Evolutionary conservation across 1,140 invertebrate species (phyloP), one percentile per base, ranked within the genome.

Genomic region (Mizuhopecten yessoensis): DNA sequence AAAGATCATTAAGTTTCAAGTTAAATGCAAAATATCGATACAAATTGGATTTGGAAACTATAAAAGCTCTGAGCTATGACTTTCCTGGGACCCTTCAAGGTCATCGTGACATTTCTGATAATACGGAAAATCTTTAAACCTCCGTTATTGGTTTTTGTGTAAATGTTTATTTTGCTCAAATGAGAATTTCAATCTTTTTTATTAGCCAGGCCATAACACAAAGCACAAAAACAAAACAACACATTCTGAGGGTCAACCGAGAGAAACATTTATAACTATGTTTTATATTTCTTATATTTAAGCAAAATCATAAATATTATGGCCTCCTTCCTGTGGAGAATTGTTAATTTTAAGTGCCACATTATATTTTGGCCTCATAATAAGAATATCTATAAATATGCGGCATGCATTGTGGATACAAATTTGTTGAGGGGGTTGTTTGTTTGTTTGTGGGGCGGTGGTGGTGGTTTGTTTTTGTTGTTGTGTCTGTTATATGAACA

Each of bases 81-180:
- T 75, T 75, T 11, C n/a, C n/a, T 75, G 57, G 57, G 57, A 29
- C 57, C n/a, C n/a, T 75, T 75, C 57, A 75, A 75, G 57, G 57
- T 75, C n/a, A 29, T 3, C 5, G 57, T 29, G 57, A 75, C 57
- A 75, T 75, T 75, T 75, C 57, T 5, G 57, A 75, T 75, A 17
- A 75, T 75, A 17, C 57, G 1, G 57, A 75, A 75, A 75, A 75
- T 75, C 57, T 29, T 75, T 75, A 23, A 75, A 9, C 9, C 13
- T 75, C 57, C 7, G n/a, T 75, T 75, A 75, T 75, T n/a, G 57
- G 23, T 75, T 75, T 75, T 29, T 75, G 57, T 29, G 57, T 75
- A 75, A 75, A 75, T 75, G 57, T 29, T 75, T 75, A 75, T 75
- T 29, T 75, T 75, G 23, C 57, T 75, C 57, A n/a, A 5, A 29